Evolutionary conservation across 2,113 vertebrate species (phyloP).

Genomic region (Cranoglanis bouderius): DNA sequence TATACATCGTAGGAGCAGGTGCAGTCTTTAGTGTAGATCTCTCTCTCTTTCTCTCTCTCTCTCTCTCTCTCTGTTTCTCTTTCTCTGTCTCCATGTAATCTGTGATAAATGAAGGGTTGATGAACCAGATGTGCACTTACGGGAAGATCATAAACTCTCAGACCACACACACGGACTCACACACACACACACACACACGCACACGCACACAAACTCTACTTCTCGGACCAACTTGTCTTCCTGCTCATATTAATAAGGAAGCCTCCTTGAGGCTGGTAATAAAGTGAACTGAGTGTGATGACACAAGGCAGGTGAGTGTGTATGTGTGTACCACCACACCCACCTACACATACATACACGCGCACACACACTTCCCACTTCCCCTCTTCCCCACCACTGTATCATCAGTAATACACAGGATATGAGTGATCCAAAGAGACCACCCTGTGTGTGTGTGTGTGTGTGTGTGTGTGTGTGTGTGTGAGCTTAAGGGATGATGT

Average conservation of each 20-base stretch:
- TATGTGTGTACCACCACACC: neutral
- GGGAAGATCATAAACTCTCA: conserved; percentile 22
- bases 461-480: conserved; percentile 42
- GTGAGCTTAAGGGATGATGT: conserved; percentile 52
- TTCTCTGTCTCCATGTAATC: conserved; percentile 1
- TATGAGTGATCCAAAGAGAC: conserved; percentile 31
- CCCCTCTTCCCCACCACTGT: neutral
- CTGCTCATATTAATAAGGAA: neutral
- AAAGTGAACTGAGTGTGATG: conserved; percentile 51
- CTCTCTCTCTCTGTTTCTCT: neutral
- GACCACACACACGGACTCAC: conserved; percentile 15
- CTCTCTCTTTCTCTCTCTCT: neutral
- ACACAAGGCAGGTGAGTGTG: neutral
- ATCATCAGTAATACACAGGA: conserved; percentile 27
- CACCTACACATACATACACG: neutral
- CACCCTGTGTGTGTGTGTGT: conserved; percentile 40
- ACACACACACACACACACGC: conserved; percentile 15
- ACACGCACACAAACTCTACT: neutral
- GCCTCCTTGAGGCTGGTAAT: neutral
- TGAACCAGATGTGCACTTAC: conserved; percentile 46
- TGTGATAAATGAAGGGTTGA: conserved; percentile 19
- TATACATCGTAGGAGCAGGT: neutral
- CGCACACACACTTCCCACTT: neutral
- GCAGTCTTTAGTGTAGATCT: neutral
- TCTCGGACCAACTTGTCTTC: neutral